Conservation (phyloP, 2,888 invertebrate genomes). For the Microctonus aethiopoides region DNA sequence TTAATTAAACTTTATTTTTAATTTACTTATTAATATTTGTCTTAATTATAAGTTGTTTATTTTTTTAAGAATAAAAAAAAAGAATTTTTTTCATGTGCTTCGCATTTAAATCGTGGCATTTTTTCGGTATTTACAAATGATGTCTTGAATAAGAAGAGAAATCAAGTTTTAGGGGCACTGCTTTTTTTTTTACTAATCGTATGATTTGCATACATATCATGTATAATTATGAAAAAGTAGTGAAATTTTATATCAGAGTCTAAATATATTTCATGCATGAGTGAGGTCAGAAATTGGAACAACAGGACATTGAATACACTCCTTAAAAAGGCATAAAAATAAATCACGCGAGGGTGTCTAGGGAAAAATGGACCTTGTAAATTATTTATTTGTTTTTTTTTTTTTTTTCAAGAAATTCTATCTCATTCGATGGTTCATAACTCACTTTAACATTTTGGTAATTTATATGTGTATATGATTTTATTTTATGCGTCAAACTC, state of each 20-base stretch:
- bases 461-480: neutral
- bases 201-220: slow-evolving; percentile 48
- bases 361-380: neutral
- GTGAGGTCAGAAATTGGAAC: slow-evolving; percentile 27
- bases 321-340: neutral
- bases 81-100: slow-evolving; percentile 30
- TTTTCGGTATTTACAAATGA: slow-evolving; percentile 20
- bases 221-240: slow-evolving; percentile 40
- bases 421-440: neutral
- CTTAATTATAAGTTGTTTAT: neutral
- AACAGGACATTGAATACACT: neutral
- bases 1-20: neutral
- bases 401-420: neutral
- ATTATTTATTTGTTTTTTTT: neutral
- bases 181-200: slow-evolving; percentile 54
- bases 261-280: slow-evolving; percentile 45
- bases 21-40: neutral
- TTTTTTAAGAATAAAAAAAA: neutral
- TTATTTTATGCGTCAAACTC: neutral
- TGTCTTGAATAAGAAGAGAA: slow-evolving; percentile 45
- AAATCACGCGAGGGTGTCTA: neutral
- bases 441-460: neutral
- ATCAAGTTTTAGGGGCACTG: slow-evolving; percentile 50
- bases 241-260: slow-evolving; percentile 17
- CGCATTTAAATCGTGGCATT: slow-evolving; percentile 47